Evolutionary conservation across 2,888 invertebrate genomes (phyloP).

Genomic region (Amiota communis): DNA sequence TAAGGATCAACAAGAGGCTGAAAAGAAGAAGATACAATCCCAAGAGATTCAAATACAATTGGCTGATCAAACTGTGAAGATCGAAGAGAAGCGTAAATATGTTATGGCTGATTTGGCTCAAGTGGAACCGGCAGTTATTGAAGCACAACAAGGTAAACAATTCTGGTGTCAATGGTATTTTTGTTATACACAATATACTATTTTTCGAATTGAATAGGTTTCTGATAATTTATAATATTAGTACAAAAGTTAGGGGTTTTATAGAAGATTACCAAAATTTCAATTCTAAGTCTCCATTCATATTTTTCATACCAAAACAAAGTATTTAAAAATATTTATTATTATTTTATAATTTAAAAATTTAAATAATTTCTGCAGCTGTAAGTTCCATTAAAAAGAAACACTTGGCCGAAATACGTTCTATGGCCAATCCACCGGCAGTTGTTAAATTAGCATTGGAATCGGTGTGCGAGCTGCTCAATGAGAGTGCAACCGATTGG

Average conservation of each 20-base stretch:
- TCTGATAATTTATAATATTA: not conserved
- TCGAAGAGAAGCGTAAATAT: conserved; percentile 92
- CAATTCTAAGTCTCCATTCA: too few relatives aligned
- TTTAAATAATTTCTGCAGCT: conserved; percentile 74
- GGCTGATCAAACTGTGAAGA: conserved; percentile 92
- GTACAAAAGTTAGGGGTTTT: not conserved
- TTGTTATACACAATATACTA: not conserved
- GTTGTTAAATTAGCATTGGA: conserved; percentile 95
- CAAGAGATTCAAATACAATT: conserved; percentile 93
- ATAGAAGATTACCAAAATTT: too few relatives aligned
- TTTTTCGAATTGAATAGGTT: not conserved
- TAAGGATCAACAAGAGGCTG: conserved; percentile 99
- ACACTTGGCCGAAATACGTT: conserved; percentile 93
- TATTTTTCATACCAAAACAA: too few relatives aligned
- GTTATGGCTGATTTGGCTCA: conserved; percentile 97
- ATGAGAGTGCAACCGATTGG: conserved; percentile 94
- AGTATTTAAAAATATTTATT: too few relatives aligned
- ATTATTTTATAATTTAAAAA: too few relatives aligned
- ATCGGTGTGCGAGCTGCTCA: conserved; percentile 93
- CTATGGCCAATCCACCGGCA: conserved; percentile 95
- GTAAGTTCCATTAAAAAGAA: conserved; percentile 97
- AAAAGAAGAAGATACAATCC: conserved; percentile 98
- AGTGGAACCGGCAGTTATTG: conserved; percentile 99
- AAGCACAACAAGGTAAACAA: conserved; percentile 92
- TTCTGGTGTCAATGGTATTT: conserved; percentile 37